Conservation (phyloP, 2,113 vertebrate genomes). For the Callopanchax toddi region DNA sequence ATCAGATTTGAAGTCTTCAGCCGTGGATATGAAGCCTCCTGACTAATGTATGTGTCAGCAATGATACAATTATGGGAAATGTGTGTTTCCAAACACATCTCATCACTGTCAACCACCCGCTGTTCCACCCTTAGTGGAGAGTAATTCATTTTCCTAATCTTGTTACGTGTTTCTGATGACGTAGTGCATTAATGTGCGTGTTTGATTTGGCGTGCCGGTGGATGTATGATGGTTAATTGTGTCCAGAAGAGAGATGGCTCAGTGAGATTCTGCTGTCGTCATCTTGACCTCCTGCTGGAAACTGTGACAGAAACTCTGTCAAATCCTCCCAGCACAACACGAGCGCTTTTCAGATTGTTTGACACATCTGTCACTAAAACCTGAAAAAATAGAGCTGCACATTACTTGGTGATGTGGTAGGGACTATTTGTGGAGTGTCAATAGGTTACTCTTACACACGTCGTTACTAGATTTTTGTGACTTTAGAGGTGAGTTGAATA, state of each 20-base stretch:
- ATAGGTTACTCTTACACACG: neutral
- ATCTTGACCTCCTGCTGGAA: slow-evolving; percentile 32
- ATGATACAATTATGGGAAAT: slow-evolving; percentile 42
- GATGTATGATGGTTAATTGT: slow-evolving; percentile 26
- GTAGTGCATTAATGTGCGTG: slow-evolving; percentile 16
- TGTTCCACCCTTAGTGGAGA: slow-evolving; percentile 36
- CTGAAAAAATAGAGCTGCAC: slow-evolving; percentile 12
- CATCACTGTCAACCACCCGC: slow-evolving; percentile 52
- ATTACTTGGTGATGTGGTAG: neutral
- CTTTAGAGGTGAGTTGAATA: neutral
- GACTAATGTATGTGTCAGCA: slow-evolving; percentile 27
- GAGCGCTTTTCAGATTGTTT: slow-evolving; percentile 23
- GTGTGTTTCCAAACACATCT: slow-evolving; percentile 44
- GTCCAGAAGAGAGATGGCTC: slow-evolving; percentile 45
- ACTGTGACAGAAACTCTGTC: slow-evolving; percentile 40
- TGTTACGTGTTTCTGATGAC: slow-evolving; percentile 11
- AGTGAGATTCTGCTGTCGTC: slow-evolving; percentile 41
- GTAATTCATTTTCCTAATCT: slow-evolving; percentile 10
- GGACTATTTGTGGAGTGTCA: slow-evolving; percentile 1
- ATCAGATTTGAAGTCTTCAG: slow-evolving; percentile 24
- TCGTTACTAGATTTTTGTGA: neutral
- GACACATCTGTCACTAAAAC: slow-evolving; percentile 34
- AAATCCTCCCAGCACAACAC: slow-evolving; percentile 16
- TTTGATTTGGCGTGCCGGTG: slow-evolving; percentile 28
- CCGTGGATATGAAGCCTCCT: slow-evolving; percentile 24